Conservation (phyloP, 2,797 vertebrate species). For the Diplodus puntazzo region DNA sequence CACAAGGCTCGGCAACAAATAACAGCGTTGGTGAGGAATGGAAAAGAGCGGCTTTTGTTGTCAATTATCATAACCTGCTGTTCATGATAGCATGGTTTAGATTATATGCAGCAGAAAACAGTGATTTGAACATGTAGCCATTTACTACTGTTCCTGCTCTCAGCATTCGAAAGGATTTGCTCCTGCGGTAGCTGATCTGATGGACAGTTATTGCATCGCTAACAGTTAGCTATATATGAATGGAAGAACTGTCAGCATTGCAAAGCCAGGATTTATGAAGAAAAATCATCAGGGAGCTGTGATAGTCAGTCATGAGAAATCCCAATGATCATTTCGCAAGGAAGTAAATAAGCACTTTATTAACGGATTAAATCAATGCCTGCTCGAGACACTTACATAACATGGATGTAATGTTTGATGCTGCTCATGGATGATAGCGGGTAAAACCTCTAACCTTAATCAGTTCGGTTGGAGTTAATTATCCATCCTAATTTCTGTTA, state of each 20-base stretch:
- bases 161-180: not conserved
- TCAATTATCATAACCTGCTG: constrained; percentile 10
- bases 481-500: not conserved
- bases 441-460: constrained; percentile 8
- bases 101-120: not conserved
- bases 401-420: constrained; percentile 4
- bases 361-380: constrained; percentile 9
- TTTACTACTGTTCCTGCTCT: not conserved
- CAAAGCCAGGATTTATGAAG: not conserved
- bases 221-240: no score
- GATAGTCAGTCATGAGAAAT: not conserved
- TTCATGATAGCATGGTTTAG: not conserved
- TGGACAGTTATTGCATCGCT: not conserved
- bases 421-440: not conserved
- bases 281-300: not conserved
- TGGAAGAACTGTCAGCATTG: not conserved
- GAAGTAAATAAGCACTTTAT: constrained; percentile 2
- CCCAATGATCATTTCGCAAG: not conserved
- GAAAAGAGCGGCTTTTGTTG: constrained; percentile 38
- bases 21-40: not conserved
- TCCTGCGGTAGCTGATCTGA: not conserved
- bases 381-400: not conserved
- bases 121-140: not conserved
- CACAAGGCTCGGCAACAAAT: constrained; percentile 50
- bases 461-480: constrained; percentile 24